phyloP scores from a whole-genome alignment of 2,797 vertebrate species.

The Emydoidea blandingii region DNA sequence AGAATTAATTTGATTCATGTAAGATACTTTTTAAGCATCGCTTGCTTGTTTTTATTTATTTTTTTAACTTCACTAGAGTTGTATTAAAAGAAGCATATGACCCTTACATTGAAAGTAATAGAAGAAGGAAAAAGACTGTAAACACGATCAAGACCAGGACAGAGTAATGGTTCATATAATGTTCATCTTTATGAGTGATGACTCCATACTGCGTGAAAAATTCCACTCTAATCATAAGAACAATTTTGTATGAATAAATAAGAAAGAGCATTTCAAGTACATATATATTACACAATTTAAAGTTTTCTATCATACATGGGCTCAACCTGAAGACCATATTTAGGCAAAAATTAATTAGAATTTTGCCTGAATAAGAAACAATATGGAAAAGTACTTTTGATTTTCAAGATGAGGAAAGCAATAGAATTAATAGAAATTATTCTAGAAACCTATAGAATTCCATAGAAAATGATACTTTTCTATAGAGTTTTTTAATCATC shows the following conservation, averaged over 20 bases:
- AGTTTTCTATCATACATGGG: background rate
- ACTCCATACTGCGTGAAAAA: conserved; percentile 4
- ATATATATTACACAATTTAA: background rate
- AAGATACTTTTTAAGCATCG: conserved; percentile 43
- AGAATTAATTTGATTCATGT: conserved; percentile 42
- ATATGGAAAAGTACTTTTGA: background rate
- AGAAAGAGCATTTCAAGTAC: background rate
- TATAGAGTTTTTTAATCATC: background rate
- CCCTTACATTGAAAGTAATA: background rate
- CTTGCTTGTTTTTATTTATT: background rate
- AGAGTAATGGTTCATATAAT: conserved; percentile 24
- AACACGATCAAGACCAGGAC: background rate
- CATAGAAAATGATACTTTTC: background rate
- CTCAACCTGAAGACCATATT: background rate
- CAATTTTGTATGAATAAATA: background rate
- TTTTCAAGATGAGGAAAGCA: conserved; percentile 15
- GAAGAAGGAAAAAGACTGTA: conserved; percentile 13
- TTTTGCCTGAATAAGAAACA: conserved; percentile 7
- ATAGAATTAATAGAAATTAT: background rate
- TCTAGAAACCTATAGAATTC: background rate
- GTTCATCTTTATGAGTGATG: background rate
- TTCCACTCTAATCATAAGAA: background rate
- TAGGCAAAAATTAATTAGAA: background rate
- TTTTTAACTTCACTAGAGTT: conserved; percentile 27
- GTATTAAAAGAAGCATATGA: background rate